Evolutionary conservation across 2,888 invertebrate species (phyloP).

Genomic region (Notodonta ziczac): DNA sequence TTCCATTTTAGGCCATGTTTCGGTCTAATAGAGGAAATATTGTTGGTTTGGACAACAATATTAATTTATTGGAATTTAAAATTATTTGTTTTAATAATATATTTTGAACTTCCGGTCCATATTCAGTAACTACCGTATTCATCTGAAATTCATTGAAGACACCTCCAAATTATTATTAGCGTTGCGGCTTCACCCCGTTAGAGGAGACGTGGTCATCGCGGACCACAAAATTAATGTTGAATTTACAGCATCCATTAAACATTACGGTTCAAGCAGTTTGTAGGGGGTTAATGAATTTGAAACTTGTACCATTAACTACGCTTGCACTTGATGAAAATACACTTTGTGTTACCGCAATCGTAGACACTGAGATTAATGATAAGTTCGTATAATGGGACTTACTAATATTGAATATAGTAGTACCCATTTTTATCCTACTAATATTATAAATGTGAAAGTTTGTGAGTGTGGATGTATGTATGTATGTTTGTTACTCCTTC

Average conservation of each 20-base stretch:
- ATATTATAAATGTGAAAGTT: no score
- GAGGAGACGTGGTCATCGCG: conserved; percentile 52
- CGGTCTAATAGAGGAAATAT: no score
- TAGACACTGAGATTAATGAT: conserved; percentile 26
- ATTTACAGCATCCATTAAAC: conserved; percentile 70
- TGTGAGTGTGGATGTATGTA: no score
- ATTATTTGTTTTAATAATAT: no score
- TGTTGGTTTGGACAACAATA: no score
- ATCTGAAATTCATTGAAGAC: not conserved
- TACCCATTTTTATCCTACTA: not conserved
- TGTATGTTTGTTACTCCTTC: no score
- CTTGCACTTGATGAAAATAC: conserved; percentile 65
- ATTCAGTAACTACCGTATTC: not conserved
- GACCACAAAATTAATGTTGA: conserved; percentile 69
- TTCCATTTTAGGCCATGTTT: no score
- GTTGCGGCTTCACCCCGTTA: conserved; percentile 34
- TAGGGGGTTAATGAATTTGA: conserved; percentile 68
- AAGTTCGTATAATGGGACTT: not conserved
- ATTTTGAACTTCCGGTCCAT: not conserved
- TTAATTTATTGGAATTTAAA: no score
- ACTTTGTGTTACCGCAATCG: conserved; percentile 39
- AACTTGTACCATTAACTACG: conserved; percentile 72
- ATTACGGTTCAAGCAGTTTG: conserved; percentile 67
- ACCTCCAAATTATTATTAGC: conserved; percentile 16
- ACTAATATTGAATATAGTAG: no score